Conservation (phyloP, 2,888 invertebrate genomes). For the Crepidodera aurea region DNA sequence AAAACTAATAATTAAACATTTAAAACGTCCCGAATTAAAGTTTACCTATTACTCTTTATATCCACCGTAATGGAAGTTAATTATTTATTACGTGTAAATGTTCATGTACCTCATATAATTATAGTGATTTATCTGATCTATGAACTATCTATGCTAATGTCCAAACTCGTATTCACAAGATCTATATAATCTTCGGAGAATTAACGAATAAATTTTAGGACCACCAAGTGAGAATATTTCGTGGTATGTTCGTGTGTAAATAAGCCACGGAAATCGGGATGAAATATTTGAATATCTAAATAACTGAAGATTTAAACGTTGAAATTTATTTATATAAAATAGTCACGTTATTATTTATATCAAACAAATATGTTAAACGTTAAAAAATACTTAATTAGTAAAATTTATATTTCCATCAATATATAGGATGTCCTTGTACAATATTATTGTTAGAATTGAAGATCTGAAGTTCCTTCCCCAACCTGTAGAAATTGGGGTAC, state of each 20-base stretch:
- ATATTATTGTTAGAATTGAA: too few species aligned
- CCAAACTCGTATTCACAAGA: constrained; percentile 17
- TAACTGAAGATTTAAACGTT: not conserved
- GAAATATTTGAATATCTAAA: constrained; percentile 4
- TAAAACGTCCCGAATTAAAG: not conserved
- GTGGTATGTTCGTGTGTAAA: constrained; percentile 2
- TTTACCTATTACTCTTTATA: constrained; percentile 20
- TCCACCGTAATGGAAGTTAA: constrained; percentile 17
- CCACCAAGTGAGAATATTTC: constrained; percentile 27
- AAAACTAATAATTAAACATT: not conserved
- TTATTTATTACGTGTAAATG: constrained; percentile 27
- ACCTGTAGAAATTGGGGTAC: too few species aligned
- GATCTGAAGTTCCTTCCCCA: too few species aligned
- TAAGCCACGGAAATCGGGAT: not conserved
- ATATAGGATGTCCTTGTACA: too few species aligned
- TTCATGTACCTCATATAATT: constrained; percentile 23
- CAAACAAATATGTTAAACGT: too few species aligned
- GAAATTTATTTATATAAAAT: not conserved
- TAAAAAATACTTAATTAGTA: too few species aligned
- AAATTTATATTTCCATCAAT: too few species aligned
- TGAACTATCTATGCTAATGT: constrained; percentile 31
- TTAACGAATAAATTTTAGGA: constrained; percentile 25
- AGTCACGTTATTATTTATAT: not conserved
- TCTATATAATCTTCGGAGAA: constrained; percentile 28
- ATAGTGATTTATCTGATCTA: constrained; percentile 27